A percentile compares a stretch with the other conserved stretches of the same genome.
phyloP scores from a whole-genome alignment of 2,888 invertebrate species.

The Drosophila maculinotata region DNA sequence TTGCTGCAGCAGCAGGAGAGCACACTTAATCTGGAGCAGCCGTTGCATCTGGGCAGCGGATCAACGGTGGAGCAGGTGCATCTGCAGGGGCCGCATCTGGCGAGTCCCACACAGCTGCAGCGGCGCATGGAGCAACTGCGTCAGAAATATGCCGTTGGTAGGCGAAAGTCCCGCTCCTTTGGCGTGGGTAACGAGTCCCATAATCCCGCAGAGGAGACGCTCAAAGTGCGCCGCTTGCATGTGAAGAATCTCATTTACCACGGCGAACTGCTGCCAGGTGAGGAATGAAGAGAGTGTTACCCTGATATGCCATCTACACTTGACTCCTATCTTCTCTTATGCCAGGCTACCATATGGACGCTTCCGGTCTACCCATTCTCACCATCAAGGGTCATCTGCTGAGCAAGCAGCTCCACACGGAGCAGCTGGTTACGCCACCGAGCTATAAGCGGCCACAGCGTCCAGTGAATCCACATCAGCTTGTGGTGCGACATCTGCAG shows the following conservation, averaged over 20 bases:
- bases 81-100: constrained; percentile 56
- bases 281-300: background rate
- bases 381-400: constrained; percentile 53
- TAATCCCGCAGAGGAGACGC: constrained; percentile 11
- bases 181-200: constrained; percentile 38
- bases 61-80: constrained; percentile 62
- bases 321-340: background rate
- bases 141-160: constrained; percentile 23
- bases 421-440: constrained; percentile 59
- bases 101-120: constrained; percentile 74
- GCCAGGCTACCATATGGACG: constrained; percentile 66
- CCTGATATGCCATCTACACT: too few relatives aligned
- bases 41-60: constrained; percentile 34
- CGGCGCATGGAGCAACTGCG: constrained; percentile 58
- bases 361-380: constrained; percentile 38
- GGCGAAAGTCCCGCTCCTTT: constrained; percentile 56
- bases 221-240: constrained; percentile 63
- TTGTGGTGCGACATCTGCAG: constrained; percentile 42
- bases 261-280: constrained; percentile 75
- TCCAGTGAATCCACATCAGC: background rate
- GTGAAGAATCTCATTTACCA: constrained; percentile 78
- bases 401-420: constrained; percentile 62
- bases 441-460: constrained; percentile 26
- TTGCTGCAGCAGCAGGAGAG: constrained; percentile 10
- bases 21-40: constrained; percentile 27